These are phyloP conservation scores for Tetramorium simillimum DNA, from an alignment of 1,140 invertebrate species.

Conservation along the genomic window DNA sequence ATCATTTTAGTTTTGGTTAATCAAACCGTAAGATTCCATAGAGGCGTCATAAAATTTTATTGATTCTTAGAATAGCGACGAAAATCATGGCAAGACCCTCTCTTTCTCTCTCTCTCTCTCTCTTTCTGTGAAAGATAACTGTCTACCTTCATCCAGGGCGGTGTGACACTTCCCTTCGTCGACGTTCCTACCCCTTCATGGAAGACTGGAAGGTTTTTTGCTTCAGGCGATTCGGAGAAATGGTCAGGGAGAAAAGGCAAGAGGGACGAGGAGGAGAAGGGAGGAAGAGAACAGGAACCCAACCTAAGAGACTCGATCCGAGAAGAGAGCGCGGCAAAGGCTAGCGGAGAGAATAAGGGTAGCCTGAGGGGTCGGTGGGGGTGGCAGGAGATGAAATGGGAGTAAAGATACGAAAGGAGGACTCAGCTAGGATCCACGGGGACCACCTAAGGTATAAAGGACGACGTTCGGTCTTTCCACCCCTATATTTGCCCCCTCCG, in stretches of 20 bases:
- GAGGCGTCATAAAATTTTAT: slow-evolving; percentile 53
- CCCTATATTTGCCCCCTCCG: slow-evolving; percentile 75
- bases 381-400: slow-evolving; percentile 72
- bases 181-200: slow-evolving; percentile 60
- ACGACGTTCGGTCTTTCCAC: slow-evolving; percentile 77
- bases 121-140: slow-evolving; percentile 79
- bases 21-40: neutral
- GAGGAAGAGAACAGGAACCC: slow-evolving; percentile 73
- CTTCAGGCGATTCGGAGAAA: slow-evolving; percentile 77
- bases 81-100: slow-evolving; percentile 70
- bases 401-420: slow-evolving; percentile 81
- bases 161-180: slow-evolving; percentile 66
- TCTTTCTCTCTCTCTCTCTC: slow-evolving; percentile 33
- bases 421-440: slow-evolving; percentile 82
- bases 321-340: slow-evolving; percentile 77
- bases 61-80: slow-evolving; percentile 45
- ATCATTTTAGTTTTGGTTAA: slow-evolving; percentile 35
- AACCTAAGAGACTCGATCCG: slow-evolving; percentile 83
- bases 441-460: slow-evolving; percentile 83
- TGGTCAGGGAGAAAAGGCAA: slow-evolving; percentile 57
- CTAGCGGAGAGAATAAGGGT: slow-evolving; percentile 80
- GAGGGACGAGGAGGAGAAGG: neutral
- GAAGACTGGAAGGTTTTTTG: slow-evolving; percentile 82
- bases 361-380: slow-evolving; percentile 68
- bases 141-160: slow-evolving; percentile 74